Evolutionary conservation across 2,113 vertebrate genomes (phyloP).

Genomic region (Oncorhynchus nerka): DNA sequence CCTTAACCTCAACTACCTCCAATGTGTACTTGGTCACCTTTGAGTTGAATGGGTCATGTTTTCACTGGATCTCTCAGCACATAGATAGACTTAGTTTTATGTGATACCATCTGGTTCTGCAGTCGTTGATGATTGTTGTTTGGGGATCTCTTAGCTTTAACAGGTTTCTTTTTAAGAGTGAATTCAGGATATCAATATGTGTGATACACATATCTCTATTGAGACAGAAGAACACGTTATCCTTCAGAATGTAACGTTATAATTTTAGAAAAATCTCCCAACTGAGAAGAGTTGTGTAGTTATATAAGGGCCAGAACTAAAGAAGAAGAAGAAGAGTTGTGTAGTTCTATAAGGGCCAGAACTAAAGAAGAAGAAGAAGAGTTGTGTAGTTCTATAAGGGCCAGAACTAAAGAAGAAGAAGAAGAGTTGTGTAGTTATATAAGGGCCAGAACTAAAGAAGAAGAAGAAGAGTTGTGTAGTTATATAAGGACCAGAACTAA

Average conservation of each 20-base stretch:
- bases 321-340: conserved; percentile 1
- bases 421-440: conserved; percentile 15
- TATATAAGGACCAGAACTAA: conserved; percentile 38
- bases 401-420: conserved; percentile 22
- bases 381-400: conserved; percentile 29
- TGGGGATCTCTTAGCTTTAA: no score
- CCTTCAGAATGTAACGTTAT: no score
- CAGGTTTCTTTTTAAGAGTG: no score
- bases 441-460: conserved; percentile 21
- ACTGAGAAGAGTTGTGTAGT: neutral
- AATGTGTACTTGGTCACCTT: neutral
- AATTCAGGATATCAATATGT: no score
- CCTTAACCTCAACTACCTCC: no score
- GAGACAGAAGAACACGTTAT: no score
- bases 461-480: conserved; percentile 1
- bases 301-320: conserved; percentile 38
- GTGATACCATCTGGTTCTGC: neutral
- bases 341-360: conserved; percentile 38
- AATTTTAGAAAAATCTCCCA: no score
- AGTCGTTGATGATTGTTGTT: neutral
- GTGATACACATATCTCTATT: no score
- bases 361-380: conserved; percentile 9
- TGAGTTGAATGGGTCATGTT: conserved; percentile 10
- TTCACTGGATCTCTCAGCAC: neutral
- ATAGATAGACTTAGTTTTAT: no score